Evolutionary conservation across 2,113 vertebrate genomes (phyloP).

Genomic region (Pachycephala philippinensis): DNA sequence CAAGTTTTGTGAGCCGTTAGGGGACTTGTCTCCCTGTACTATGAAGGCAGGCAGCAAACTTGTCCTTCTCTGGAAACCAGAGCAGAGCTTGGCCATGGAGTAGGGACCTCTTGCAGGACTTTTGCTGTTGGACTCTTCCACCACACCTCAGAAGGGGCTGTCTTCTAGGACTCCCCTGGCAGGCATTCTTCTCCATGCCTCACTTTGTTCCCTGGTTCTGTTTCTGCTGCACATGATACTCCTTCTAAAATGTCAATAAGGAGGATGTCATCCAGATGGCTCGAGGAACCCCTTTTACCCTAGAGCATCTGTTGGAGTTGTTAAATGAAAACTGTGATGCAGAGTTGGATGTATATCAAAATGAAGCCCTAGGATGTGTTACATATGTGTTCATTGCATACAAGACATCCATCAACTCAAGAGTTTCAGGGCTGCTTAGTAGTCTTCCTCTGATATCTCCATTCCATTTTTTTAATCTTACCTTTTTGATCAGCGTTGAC

Average conservation of each 20-base stretch:
- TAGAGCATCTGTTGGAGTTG: neutral
- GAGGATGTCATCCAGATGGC: neutral
- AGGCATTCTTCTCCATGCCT: neutral
- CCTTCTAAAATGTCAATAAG: neutral
- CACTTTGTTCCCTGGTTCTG: neutral
- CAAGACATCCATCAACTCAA: neutral
- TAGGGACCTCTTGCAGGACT: neutral
- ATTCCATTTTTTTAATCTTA: neutral
- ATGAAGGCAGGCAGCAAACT: neutral
- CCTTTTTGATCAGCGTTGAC: neutral
- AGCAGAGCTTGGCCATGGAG: neutral
- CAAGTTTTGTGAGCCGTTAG: neutral
- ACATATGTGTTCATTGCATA: neutral
- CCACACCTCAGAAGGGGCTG: neutral
- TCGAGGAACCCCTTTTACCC: neutral
- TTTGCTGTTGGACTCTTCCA: neutral
- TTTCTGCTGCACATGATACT: neutral
- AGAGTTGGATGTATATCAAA: neutral
- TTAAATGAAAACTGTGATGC: neutral
- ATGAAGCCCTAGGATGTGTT: neutral
- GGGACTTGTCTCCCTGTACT: neutral
- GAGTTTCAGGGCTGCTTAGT: neutral
- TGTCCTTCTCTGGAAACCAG: neutral
- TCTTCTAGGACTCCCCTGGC: neutral
- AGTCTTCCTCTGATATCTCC: neutral